Evolutionary conservation across 2,797 vertebrate genomes (phyloP).

Genomic region (Hozukius guyotensis): DNA sequence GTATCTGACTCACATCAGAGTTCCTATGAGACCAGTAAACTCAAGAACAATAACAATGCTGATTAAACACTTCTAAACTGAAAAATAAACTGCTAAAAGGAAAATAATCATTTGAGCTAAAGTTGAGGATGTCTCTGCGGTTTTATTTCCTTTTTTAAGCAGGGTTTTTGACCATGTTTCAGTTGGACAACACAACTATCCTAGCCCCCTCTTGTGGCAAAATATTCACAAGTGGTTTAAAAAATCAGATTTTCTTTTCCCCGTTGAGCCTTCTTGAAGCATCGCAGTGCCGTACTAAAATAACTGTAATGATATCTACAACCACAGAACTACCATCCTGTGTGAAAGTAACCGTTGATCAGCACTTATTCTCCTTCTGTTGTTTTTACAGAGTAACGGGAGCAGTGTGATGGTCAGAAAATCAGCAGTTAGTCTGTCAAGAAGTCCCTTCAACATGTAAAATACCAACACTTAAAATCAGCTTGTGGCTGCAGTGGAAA

Average conservation of each 20-base stretch:
- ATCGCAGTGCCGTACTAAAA: background rate
- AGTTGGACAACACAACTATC: constrained; percentile 46
- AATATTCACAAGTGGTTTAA: constrained; percentile 35
- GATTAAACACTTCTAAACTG: constrained; percentile 32
- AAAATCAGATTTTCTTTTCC: background rate
- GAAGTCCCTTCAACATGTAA: constrained; percentile 1
- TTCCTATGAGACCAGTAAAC: constrained; percentile 47
- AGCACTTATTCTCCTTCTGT: constrained; percentile 1
- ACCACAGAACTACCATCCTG: background rate
- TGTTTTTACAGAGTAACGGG: constrained; percentile 29
- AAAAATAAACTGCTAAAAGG: constrained; percentile 26
- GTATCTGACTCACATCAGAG: constrained; percentile 39
- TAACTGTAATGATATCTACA: background rate
- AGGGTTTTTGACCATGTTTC: background rate
- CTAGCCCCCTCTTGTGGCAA: constrained; percentile 72
- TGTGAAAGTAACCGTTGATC: constrained; percentile 13
- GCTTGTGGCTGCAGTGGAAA: constrained; percentile 4
- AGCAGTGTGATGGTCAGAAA: constrained; percentile 13
- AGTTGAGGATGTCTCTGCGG: background rate
- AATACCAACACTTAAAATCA: constrained; percentile 11
- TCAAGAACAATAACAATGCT: constrained; percentile 27
- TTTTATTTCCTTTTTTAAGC: background rate
- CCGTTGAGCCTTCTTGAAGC: background rate
- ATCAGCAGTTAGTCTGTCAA: constrained; percentile 15
- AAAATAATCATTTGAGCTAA: constrained; percentile 19